Conservation (phyloP, 2,797 vertebrate species). For the Zalophus californianus region DNA sequence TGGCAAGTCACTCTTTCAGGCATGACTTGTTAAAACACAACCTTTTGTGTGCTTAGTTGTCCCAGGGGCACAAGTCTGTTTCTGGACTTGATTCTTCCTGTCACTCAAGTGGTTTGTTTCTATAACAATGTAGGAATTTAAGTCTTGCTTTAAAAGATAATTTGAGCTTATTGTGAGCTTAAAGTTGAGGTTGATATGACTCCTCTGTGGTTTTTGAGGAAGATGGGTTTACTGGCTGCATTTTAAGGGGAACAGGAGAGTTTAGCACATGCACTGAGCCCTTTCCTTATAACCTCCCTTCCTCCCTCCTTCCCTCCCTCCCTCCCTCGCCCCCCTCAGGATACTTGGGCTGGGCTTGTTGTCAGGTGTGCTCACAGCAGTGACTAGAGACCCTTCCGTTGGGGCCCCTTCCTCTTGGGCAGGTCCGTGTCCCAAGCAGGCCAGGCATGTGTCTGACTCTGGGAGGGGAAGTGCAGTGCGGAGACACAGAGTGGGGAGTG, state of each 20-base stretch:
- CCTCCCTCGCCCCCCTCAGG: background rate
- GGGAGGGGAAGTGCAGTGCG: background rate
- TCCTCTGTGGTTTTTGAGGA: background rate
- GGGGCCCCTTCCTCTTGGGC: background rate
- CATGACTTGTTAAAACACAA: background rate
- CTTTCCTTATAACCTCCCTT: background rate
- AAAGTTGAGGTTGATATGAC: background rate
- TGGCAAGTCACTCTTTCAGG: background rate
- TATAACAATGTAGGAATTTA: background rate
- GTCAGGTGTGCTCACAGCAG: background rate
- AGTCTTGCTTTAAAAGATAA: background rate
- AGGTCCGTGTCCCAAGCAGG: background rate
- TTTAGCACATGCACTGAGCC: fast-evolving
- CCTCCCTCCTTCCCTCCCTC: fast-evolving
- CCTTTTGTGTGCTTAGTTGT: too few relatives aligned
- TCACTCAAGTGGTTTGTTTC: background rate
- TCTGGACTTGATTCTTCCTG: too few relatives aligned
- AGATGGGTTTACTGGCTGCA: background rate
- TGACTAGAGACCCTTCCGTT: background rate
- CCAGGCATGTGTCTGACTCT: background rate
- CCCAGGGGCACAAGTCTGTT: too few relatives aligned
- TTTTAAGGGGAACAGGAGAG: background rate
- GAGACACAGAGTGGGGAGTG: background rate
- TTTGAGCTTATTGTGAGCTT: background rate
- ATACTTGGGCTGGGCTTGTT: fast-evolving